Percentiles rank a stretch among this genome's conserved stretches.
These are phyloP conservation scores for Lithophane socia DNA, from an alignment of 2,888 invertebrate genomes.

Conservation along the genomic window DNA sequence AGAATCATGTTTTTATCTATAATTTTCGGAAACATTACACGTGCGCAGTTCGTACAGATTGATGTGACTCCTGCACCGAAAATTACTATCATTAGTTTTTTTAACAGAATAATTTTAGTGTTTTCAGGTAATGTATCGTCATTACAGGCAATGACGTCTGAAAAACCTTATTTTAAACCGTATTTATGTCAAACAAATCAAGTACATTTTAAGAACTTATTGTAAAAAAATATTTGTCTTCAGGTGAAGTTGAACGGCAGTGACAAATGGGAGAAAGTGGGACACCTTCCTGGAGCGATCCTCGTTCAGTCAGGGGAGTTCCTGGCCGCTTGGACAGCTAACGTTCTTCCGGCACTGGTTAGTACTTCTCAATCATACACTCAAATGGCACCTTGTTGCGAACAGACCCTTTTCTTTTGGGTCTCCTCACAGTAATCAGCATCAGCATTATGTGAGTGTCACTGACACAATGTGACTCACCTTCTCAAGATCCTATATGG, in stretches of 20 bases:
- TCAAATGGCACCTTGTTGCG: background rate
- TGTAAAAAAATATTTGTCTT: slow-evolving; percentile 35
- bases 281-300: slow-evolving; percentile 94
- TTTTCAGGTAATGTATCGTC: background rate
- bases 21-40: background rate
- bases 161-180: background rate
- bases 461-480: background rate
- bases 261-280: slow-evolving; percentile 93
- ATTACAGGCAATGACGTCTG: slow-evolving; percentile 8
- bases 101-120: background rate
- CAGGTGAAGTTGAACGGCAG: slow-evolving; percentile 92
- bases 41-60: background rate
- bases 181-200: background rate
- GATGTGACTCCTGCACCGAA: slow-evolving; percentile 15
- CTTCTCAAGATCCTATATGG: background rate
- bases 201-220: background rate
- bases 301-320: slow-evolving; percentile 94
- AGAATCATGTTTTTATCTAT: background rate
- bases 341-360: slow-evolving; percentile 93
- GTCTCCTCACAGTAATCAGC: background rate
- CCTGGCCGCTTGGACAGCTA: slow-evolving; percentile 94
- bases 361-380: slow-evolving; percentile 67
- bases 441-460: no score
- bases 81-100: slow-evolving; percentile 20
- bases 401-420: background rate